Evolutionary conservation across 2,113 vertebrate genomes (phyloP).

Genomic region (Odocoileus virginianus): DNA sequence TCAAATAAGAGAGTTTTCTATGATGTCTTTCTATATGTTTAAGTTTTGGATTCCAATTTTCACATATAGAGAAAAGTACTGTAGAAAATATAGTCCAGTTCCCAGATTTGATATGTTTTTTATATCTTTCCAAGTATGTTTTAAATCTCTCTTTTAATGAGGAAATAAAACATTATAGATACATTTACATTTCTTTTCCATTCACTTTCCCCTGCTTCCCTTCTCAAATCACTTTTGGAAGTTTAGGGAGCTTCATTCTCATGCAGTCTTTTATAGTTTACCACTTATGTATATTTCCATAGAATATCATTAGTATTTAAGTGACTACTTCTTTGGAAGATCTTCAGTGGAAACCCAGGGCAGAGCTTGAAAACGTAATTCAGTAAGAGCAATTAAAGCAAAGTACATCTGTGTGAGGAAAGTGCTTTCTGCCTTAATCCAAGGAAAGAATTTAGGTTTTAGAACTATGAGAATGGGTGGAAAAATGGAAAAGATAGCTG

Average conservation of each 20-base stretch:
- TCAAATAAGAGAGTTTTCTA: neutral
- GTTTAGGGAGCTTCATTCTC: neutral
- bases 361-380: neutral
- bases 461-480: neutral
- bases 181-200: neutral
- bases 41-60: neutral
- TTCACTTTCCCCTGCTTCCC: neutral
- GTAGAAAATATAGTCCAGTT: neutral
- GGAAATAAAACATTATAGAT: neutral
- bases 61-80: neutral
- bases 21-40: neutral
- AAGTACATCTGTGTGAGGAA: neutral
- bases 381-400: neutral
- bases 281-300: neutral
- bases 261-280: neutral
- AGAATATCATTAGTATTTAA: neutral
- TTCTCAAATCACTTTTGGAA: neutral
- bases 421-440: neutral
- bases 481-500: neutral
- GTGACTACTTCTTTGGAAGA: neutral
- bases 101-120: neutral
- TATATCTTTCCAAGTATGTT: neutral
- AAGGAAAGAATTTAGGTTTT: neutral
- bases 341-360: neutral
- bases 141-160: neutral